A percentile compares a stretch with the other conserved stretches of the same genome.
These are phyloP conservation scores for Clitarchus hookeri DNA, from an alignment of 2,888 invertebrate species.

Conservation along the genomic window DNA sequence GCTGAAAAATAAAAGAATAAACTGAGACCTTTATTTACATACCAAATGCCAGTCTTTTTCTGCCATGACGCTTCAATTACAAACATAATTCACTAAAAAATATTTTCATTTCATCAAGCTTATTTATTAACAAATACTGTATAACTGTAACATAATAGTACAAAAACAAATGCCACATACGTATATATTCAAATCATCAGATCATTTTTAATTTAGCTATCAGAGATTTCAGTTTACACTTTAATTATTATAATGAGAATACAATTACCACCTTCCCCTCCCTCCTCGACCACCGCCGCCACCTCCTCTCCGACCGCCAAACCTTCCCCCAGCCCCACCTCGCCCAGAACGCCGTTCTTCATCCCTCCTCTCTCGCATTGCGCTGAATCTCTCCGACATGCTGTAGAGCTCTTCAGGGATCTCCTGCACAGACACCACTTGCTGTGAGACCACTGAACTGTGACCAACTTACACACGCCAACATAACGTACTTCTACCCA, in stretches of 20 bases:
- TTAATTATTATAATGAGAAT: too few species aligned
- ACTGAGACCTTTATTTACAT: too few species aligned
- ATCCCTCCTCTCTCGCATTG: conserved; percentile 67
- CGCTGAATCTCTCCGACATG: conserved; percentile 77
- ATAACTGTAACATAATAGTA: not conserved
- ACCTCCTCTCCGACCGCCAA: not conserved
- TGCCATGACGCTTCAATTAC: not conserved
- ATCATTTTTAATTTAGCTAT: too few species aligned
- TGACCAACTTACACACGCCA: not conserved
- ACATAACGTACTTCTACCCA: too few species aligned
- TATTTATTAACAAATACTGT: not conserved
- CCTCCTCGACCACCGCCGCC: not conserved
- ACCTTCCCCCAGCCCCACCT: not conserved
- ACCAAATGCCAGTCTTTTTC: too few species aligned
- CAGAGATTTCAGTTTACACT: too few species aligned
- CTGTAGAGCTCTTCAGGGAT: conserved; percentile 74
- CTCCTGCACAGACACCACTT: conserved; percentile 56
- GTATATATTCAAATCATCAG: too few species aligned
- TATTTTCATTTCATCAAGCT: not conserved
- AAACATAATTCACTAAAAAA: not conserved
- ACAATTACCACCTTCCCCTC: not conserved
- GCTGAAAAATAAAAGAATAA: too few species aligned
- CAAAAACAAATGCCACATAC: not conserved
- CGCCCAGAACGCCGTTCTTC: conserved; percentile 51
- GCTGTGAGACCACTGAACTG: not conserved